Conservation (phyloP, 2,888 invertebrate genomes). For the Synergus umbraculus region DNA sequence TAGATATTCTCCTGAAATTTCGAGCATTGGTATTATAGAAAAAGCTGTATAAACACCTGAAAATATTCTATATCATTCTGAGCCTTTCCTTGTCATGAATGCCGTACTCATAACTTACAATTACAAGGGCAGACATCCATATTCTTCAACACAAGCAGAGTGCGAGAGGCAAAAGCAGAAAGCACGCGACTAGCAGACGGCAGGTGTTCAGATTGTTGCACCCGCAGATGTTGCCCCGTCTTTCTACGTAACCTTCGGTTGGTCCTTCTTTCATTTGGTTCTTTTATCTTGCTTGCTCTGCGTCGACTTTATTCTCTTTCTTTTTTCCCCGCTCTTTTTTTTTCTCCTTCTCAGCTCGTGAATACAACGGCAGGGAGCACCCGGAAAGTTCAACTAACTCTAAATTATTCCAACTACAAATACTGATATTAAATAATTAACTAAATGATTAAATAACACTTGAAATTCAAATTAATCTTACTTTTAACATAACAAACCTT, state of each 20-base stretch:
- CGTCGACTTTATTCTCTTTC: constrained; percentile 41
- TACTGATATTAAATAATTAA: not conserved
- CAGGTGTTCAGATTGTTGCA: constrained; percentile 76
- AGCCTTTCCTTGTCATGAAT: not conserved
- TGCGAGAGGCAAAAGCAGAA: constrained; percentile 49
- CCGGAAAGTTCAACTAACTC: constrained; percentile 14
- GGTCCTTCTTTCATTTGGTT: constrained; percentile 49
- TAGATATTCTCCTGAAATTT: not conserved
- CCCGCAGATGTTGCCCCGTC: constrained; percentile 72
- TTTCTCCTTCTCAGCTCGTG: not conserved
- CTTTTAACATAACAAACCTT: not conserved
- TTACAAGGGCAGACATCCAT: constrained; percentile 6
- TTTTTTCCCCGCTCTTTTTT: constrained; percentile 45
- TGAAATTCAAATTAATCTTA: not conserved
- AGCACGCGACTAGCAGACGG: constrained; percentile 76
- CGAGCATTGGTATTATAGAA: not conserved
- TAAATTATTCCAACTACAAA: constrained; percentile 7
- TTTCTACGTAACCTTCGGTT: constrained; percentile 14
- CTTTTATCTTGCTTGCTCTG: constrained; percentile 45
- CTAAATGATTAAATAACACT: no score
- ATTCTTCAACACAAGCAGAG: constrained; percentile 22
- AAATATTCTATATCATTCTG: not conserved
- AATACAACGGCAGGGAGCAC: not conserved
- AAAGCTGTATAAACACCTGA: not conserved
- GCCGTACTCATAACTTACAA: not conserved